These are phyloP conservation scores for Chunga burmeisteri DNA, from an alignment of 2,113 vertebrate genomes.

Conservation along the genomic window DNA sequence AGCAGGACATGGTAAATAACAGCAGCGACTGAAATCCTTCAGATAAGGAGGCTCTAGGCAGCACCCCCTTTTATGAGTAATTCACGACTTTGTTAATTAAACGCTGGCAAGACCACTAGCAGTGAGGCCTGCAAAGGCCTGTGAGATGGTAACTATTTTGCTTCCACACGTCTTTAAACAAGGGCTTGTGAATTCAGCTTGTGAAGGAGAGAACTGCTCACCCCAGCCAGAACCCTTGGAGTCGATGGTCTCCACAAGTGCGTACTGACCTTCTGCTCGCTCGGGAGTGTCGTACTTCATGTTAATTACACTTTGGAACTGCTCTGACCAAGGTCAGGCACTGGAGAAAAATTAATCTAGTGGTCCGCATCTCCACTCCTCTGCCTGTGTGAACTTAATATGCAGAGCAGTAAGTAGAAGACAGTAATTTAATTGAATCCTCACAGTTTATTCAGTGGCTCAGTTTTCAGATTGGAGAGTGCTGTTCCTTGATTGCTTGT, in stretches of 20 bases:
- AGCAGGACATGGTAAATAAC: not conserved
- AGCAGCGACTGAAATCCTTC: not conserved
- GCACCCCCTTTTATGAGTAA: not conserved
- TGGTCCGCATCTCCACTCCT: not conserved
- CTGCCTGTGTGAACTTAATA: not conserved
- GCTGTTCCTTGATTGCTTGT: not conserved
- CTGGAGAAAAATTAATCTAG: not conserved
- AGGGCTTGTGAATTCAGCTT: not conserved
- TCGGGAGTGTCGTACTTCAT: not conserved
- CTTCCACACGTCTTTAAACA: not conserved
- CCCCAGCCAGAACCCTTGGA: not conserved
- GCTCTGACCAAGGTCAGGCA: not conserved
- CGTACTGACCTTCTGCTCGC: not conserved
- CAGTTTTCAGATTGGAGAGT: not conserved
- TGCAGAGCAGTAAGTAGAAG: not conserved
- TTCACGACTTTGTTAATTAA: not conserved
- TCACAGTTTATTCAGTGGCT: not conserved
- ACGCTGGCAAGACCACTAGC: not conserved
- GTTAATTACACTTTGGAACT: not conserved
- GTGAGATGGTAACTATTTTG: not conserved
- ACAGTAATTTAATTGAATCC: not conserved
- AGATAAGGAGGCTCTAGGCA: not conserved
- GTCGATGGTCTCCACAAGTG: not conserved
- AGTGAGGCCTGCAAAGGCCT: not conserved
- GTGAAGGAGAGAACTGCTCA: not conserved